These are phyloP conservation scores for Calliscelio sp. DNA, from an alignment of 2,888 invertebrate species.

Conservation along the genomic window DNA sequence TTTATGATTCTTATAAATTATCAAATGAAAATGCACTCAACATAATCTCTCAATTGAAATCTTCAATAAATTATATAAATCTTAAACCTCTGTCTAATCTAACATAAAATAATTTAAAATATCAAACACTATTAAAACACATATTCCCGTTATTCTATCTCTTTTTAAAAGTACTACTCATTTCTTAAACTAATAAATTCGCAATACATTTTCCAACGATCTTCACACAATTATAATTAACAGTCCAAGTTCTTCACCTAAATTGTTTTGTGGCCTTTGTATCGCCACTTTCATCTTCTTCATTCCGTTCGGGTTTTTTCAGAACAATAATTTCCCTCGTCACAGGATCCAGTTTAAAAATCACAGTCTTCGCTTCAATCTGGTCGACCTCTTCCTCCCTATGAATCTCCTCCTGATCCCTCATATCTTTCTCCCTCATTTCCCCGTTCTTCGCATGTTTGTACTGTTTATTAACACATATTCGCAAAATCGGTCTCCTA, in stretches of 20 bases:
- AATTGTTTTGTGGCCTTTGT: constrained; percentile 18
- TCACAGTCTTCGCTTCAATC: constrained; percentile 74
- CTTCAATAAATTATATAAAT: no score
- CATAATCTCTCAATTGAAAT: no score
- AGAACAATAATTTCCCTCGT: constrained; percentile 75
- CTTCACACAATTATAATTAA: no score
- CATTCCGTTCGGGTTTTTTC: constrained; percentile 36
- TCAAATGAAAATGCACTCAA: no score
- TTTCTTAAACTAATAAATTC: no score
- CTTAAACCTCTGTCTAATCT: no score
- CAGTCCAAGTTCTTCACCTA: constrained; percentile 48
- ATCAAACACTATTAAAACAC: no score
- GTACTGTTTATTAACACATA: constrained; percentile 76
- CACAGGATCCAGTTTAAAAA: constrained; percentile 74
- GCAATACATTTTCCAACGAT: no score
- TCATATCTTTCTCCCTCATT: constrained; percentile 9
- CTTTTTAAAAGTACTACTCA: no score
- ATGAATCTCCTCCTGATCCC: background rate
- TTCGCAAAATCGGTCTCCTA: constrained; percentile 74
- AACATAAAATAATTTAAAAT: no score
- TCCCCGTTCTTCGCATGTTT: constrained; percentile 38
- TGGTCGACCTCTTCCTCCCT: constrained; percentile 37
- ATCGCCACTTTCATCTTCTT: background rate
- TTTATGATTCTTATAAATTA: no score
- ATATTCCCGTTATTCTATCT: no score